Percentiles rank a stretch among this genome's conserved stretches.
phyloP scores from a whole-genome alignment of 2,888 invertebrate species.

The Drosophila cyrtoloma region DNA sequence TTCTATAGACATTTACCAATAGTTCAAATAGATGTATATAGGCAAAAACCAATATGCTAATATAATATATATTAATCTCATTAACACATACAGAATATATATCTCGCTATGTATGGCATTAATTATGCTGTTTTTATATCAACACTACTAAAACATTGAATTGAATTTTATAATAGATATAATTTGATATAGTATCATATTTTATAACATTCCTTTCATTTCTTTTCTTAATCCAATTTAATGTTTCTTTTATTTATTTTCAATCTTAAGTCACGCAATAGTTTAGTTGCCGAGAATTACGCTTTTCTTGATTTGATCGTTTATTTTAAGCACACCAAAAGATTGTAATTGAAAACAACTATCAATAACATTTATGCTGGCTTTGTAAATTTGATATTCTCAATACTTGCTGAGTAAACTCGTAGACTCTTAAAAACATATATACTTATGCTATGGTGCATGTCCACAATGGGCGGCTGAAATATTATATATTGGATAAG shows the following conservation, averaged over 20 bases:
- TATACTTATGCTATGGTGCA: background rate
- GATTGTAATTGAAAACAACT: background rate
- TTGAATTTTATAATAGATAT: background rate
- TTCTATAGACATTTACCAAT: slow-evolving; percentile 36
- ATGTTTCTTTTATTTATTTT: slow-evolving; percentile 40
- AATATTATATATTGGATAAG: slow-evolving; percentile 16
- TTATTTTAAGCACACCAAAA: slow-evolving; percentile 6
- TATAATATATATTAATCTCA: slow-evolving; percentile 19
- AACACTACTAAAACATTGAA: slow-evolving; percentile 6
- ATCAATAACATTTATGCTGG: slow-evolving; percentile 7
- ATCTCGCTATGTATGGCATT: slow-evolving; percentile 8
- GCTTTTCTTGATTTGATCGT: slow-evolving; percentile 5
- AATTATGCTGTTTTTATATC: slow-evolving; percentile 1
- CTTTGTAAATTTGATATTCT: slow-evolving; percentile 15
- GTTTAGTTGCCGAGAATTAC: background rate
- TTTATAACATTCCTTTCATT: slow-evolving; percentile 3
- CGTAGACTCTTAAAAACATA: slow-evolving; percentile 32
- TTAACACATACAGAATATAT: slow-evolving; percentile 15
- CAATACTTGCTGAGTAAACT: slow-evolving; percentile 24
- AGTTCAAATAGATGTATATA: slow-evolving; percentile 5
- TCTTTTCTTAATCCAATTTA: slow-evolving; percentile 21
- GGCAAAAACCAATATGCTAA: slow-evolving; percentile 28
- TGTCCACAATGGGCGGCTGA: slow-evolving; percentile 23
- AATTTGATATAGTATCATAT: slow-evolving; percentile 10
- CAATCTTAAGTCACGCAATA: slow-evolving; percentile 22